These are phyloP conservation scores for Ophiothrix spiculata DNA, from an alignment of 35 echinoderm and acorn worm species.

Conservation along the genomic window DNA sequence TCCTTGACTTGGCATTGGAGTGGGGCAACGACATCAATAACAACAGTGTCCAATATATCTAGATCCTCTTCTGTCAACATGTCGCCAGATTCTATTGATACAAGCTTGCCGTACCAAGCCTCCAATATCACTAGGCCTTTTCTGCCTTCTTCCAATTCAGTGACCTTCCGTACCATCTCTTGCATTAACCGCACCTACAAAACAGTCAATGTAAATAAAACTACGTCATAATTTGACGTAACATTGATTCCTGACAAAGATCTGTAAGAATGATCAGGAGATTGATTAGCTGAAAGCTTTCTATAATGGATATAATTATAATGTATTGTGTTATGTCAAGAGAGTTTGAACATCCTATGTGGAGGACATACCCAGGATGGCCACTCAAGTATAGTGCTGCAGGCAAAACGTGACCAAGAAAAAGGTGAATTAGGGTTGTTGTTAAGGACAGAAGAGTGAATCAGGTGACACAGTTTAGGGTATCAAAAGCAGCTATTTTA, in stretches of 20 bases:
- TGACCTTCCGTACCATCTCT: constrained; percentile 68
- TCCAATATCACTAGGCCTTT: constrained; percentile 63
- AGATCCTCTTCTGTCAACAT: constrained; percentile 29
- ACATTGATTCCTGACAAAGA: not conserved
- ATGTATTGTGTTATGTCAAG: not conserved
- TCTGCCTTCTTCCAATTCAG: constrained; percentile 49
- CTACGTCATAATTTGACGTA: not conserved
- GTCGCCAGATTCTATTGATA: constrained; percentile 17
- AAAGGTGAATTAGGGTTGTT: no score
- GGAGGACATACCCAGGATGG: no score
- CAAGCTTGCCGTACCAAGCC: constrained; percentile 88
- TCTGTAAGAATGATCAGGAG: no score
- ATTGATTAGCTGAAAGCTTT: not conserved
- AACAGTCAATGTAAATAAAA: not conserved
- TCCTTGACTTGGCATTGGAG: constrained; percentile 93
- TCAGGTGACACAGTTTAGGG: no score
- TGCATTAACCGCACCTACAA: constrained; percentile 78
- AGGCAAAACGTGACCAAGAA: no score
- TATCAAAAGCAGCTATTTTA: no score
- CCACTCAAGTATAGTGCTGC: no score
- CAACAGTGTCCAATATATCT: not conserved
- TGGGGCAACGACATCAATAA: constrained; percentile 84
- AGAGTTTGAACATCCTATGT: no score
- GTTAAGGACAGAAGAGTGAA: no score
- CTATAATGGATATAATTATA: no score